phyloP scores from a whole-genome alignment of 2,888 invertebrate genomes.

The Parnassius smintheus region DNA sequence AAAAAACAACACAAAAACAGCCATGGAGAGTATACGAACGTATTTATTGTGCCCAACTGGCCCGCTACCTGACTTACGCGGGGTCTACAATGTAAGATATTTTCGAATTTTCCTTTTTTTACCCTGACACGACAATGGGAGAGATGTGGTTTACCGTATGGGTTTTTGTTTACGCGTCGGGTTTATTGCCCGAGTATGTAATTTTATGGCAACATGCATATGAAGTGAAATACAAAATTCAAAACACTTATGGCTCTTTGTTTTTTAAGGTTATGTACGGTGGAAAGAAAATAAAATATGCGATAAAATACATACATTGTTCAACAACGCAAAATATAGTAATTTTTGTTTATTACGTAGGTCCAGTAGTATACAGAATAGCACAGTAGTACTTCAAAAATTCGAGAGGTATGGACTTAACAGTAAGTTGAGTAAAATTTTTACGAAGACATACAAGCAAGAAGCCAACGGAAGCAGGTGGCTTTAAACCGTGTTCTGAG shows the following conservation, averaged over 20 bases:
- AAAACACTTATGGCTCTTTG: constrained; percentile 2
- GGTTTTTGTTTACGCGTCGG: constrained; percentile 29
- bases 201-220: constrained; percentile 15
- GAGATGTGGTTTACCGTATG: constrained; percentile 36
- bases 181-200: constrained; percentile 26
- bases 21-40: constrained; percentile 32
- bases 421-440: too few relatives aligned
- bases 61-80: constrained; percentile 59
- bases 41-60: constrained; percentile 42
- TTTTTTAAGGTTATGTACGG: neutral
- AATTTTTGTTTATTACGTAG: too few relatives aligned
- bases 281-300: neutral
- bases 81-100: constrained; percentile 38
- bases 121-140: constrained; percentile 26
- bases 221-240: constrained; percentile 2
- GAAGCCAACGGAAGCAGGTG: too few relatives aligned
- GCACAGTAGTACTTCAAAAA: too few relatives aligned
- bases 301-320: neutral
- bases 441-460: too few relatives aligned
- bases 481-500: too few relatives aligned
- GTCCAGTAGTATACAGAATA: too few relatives aligned
- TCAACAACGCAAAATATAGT: neutral
- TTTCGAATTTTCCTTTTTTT: constrained; percentile 31
- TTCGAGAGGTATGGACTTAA: too few relatives aligned
- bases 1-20: constrained; percentile 34